A percentile compares a stretch with the other conserved stretches of the same genome.
These are phyloP conservation scores for Cherax quadricarinatus DNA, from an alignment of 1,140 invertebrate genomes.

Conservation along the genomic window DNA sequence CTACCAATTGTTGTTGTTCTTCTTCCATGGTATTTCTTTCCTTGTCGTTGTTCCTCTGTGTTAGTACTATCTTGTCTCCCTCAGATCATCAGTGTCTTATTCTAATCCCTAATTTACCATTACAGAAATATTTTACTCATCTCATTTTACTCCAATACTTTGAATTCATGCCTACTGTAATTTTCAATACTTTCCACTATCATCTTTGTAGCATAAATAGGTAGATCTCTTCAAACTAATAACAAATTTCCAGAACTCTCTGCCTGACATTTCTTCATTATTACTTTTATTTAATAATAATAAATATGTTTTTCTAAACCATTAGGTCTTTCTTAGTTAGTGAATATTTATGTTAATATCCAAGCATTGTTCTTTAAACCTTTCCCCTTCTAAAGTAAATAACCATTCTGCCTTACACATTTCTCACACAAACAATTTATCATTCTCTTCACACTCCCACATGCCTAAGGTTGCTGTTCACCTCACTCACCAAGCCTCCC, in stretches of 20 bases:
- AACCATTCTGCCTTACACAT: constrained; percentile 67
- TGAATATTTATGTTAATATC: constrained; percentile 35
- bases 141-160: not conserved
- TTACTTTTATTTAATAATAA: not conserved
- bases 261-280: not conserved
- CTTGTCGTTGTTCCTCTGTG: constrained; percentile 4
- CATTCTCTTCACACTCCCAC: constrained; percentile 44
- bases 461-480: constrained; percentile 23
- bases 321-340: constrained; percentile 2
- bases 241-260: not conserved
- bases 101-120: not conserved
- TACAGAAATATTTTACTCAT: not conserved
- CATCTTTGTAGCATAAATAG: not conserved
- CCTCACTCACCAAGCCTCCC: constrained; percentile 50
- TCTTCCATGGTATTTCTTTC: constrained; percentile 36
- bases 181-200: not conserved
- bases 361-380: constrained; percentile 6
- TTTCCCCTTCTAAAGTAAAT: constrained; percentile 35
- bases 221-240: not conserved
- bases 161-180: not conserved
- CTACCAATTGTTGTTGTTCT: constrained; percentile 43
- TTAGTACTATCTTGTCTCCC: constrained; percentile 12
- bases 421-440: constrained; percentile 37
- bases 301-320: not conserved
- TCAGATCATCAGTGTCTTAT: not conserved